Conservation (phyloP, 2,113 vertebrate species). For the Triplophysa tibetana region DNA sequence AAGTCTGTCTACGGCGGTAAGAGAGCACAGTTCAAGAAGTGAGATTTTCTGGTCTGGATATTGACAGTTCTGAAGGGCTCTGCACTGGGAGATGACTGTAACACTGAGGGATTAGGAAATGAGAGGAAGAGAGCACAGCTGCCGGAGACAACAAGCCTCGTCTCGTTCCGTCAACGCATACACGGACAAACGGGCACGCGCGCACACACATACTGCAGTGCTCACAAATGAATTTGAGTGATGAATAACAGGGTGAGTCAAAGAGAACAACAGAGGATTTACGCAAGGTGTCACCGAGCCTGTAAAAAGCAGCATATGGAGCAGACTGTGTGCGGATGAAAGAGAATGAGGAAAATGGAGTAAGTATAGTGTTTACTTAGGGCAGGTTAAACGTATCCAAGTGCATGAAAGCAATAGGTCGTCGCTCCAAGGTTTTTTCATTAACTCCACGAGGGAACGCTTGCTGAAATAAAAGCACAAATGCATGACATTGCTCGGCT, state of each 20-base stretch:
- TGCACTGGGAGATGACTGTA: conserved; percentile 7
- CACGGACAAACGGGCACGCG: neutral
- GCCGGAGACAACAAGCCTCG: conserved; percentile 31
- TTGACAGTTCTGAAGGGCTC: conserved; percentile 32
- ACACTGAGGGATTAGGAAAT: conserved; percentile 40
- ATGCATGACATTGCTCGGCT: neutral
- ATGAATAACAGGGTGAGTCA: conserved; percentile 28
- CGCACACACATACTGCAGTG: neutral
- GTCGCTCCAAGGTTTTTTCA: neutral
- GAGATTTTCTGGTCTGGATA: conserved; percentile 41
- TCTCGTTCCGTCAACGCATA: conserved; percentile 22
- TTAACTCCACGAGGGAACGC: neutral
- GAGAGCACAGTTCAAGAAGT: conserved; percentile 30
- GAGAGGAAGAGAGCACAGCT: conserved; percentile 10
- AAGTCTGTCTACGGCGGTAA: conserved; percentile 10
- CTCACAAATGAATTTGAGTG: conserved; percentile 34
- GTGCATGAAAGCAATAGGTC: neutral
- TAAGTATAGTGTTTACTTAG: conserved; percentile 19
- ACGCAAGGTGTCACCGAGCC: conserved; percentile 14
- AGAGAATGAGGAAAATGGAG: neutral
- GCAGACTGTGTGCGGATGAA: conserved; percentile 4
- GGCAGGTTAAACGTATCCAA: neutral
- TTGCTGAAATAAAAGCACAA: neutral
- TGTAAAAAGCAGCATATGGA: conserved; percentile 27
- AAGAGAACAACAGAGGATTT: conserved; percentile 36